A percentile compares a stretch with the other conserved stretches of the same genome.
Evolutionary conservation across 2,113 vertebrate genomes (phyloP).

Genomic region (Albula glossodonta): DNA sequence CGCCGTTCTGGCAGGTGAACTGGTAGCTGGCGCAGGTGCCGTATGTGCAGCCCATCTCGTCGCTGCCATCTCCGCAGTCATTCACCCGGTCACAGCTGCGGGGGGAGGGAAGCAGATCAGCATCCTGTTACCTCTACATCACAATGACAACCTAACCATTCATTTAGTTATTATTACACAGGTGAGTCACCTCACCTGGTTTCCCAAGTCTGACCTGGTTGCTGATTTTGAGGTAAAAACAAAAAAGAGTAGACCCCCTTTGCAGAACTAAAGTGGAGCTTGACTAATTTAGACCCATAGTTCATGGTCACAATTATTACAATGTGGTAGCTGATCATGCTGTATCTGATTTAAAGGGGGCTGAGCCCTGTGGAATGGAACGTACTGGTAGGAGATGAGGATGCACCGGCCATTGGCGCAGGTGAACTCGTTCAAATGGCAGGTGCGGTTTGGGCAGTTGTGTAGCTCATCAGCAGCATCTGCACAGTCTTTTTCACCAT

Average conservation of each 20-base stretch:
- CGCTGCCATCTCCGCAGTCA: conserved; percentile 80
- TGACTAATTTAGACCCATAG: neutral
- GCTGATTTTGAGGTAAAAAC: neutral
- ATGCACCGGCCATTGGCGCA: conserved; percentile 67
- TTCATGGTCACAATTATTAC: too few relatives aligned
- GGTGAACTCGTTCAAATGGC: conserved; percentile 64
- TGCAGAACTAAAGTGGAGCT: neutral
- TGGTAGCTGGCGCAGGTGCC: conserved; percentile 56
- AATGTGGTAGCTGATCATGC: too few relatives aligned
- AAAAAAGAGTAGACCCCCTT: neutral
- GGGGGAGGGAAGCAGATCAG: neutral
- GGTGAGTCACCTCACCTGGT: neutral
- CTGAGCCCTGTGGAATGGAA: neutral
- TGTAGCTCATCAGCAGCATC: conserved; percentile 67
- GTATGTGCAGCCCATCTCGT: conserved; percentile 79
- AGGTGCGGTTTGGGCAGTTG: conserved; percentile 67
- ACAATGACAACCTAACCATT: too few relatives aligned
- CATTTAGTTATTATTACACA: neutral
- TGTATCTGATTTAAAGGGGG: too few relatives aligned
- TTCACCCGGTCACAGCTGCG: conserved; percentile 65
- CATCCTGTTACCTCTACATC: neutral
- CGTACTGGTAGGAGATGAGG: conserved; percentile 54
- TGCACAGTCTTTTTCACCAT: conserved; percentile 85
- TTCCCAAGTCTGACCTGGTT: neutral
- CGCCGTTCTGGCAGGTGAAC: conserved; percentile 68